Evolutionary conservation across 2,888 invertebrate species (phyloP), one percentile per base, ranked within the genome.

Genomic region (Acanthosepion pharaonis): DNA sequence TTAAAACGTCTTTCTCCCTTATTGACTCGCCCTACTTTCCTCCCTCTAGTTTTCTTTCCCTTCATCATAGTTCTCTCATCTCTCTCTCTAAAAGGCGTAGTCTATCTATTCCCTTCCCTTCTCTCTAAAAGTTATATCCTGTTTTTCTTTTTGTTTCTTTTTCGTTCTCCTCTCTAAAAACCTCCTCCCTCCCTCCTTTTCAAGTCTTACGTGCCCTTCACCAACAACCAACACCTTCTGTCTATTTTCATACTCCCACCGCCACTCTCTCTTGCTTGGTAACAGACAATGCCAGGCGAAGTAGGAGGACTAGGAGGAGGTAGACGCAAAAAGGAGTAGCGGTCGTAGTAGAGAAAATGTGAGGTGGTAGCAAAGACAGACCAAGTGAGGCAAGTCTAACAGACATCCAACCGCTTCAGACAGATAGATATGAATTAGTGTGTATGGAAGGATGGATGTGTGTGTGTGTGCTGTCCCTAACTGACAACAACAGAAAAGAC

Each of bases 341-440:
- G 48, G 64, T 93, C 18, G 33, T 93, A n/a, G 53, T 93, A 51
- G 49, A 91, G 92, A 95, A 93, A 91, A 94, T 94, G 94, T 94
- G 91, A 51, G 91, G 93, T 91, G 42, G 92, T 33, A 42, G 94
- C 94, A 78, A 78, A 64, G 92, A 94, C 91, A 55, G 93, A 49
- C 92, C 23, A 8, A 28, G n/a, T n/a, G 33, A n/a, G n/a, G n/a
- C 33, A 78, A 33, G n/a, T 78, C n/a, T 2, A n/a, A 5, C 64
- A 28, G 8, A 28, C 15, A 78, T n/a, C 8, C 11, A n/a, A 9
- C 78, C 20, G n/a, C 15, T n/a, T n/a, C 33, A 78, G 78, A 78
- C 78, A 78, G 78, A 78, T 33, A 78, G 78, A 33, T n/a, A 59
- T 51, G 51, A 59, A 20, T 55, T 55, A 78, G 78, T 78, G n/a